Conservation (phyloP, 2,797 vertebrate species). For the Mormyrus proboscirostris region DNA sequence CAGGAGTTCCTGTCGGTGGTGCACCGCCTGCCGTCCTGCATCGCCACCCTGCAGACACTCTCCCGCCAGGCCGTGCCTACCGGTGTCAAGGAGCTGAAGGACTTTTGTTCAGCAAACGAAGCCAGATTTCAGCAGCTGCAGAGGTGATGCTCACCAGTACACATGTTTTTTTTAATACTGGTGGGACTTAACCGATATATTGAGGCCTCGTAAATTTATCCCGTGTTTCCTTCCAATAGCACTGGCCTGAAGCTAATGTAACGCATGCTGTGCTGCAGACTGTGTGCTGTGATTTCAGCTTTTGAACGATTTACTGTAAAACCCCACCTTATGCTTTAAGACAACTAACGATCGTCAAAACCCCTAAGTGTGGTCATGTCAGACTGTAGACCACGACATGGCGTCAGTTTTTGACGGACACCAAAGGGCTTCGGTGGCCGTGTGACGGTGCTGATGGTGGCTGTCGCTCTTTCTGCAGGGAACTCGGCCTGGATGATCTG, state of each 20-base stretch:
- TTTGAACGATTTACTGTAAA: background rate
- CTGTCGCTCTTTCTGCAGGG: constrained; percentile 38
- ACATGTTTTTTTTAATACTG: background rate
- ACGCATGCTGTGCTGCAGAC: background rate
- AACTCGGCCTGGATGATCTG: constrained; percentile 61
- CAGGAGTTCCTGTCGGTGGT: constrained; percentile 59
- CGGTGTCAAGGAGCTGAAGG: constrained; percentile 36
- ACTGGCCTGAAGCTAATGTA: background rate
- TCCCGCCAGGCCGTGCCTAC: constrained; percentile 45
- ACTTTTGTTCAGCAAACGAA: constrained; percentile 53
- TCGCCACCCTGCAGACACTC: constrained; percentile 53
- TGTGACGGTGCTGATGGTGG: background rate
- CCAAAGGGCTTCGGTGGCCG: background rate
- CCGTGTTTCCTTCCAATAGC: background rate
- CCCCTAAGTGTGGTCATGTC: background rate
- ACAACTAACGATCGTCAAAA: background rate
- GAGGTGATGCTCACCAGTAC: constrained; percentile 45
- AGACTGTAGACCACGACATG: background rate
- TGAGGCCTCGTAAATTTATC: background rate
- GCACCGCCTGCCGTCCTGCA: constrained; percentile 52
- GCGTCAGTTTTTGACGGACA: background rate
- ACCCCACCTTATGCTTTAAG: background rate
- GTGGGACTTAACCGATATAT: background rate
- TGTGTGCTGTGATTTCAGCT: background rate
- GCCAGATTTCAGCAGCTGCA: constrained; percentile 53